Base-by-base conservation (phyloP, 2,888 invertebrate genomes). In the Pristionchus maxplancki region DNA sequence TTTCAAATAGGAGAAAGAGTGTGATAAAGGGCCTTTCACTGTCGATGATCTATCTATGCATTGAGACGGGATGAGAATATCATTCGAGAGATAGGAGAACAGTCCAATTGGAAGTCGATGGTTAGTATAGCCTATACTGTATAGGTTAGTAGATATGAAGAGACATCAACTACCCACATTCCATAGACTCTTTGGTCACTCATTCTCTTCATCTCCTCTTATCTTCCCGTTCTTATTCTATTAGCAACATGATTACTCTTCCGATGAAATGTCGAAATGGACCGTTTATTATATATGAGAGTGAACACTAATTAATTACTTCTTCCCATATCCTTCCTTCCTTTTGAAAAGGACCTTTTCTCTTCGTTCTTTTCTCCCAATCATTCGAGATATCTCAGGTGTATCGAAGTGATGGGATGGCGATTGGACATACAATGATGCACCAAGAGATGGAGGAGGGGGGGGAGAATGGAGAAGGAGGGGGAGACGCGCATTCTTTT, bases 1-100 rank as follows among this genome's bases (percentile, higher is more conserved):
- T 87, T 89, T 31, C n/a, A 78, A 86, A 93, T 64, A 64, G 28
- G 64, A 64, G 28, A 64, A 50, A 50, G 28, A 64, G n/a, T 64
- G 64, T 28, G n/a, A 50, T 50, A 50, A 20, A 50, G 6, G n/a
- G 9, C 64, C 64, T 64, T 64, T 64, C 64, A 64, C 64, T 64
- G n/a, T 64, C 64, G 13, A 64, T 64, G 64, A 64, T 64, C 64
- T 64, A 64, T 50, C 50, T 50, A 48, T 48, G 44, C 6, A 50
- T 50, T 50, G 50, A 50, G 50, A 20, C 4, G 50, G 20, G 15
- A 50, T 50, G 17, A 50, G 3, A 50, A 50, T 50, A 50, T 50
- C 28, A 64, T 28, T 64, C n/a, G 64, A 28, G 50, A 50, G 50
- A 50, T 50, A 50, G 20, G 1, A 64, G 64, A n/a, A 28, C 62